Evolutionary conservation across 2,113 vertebrate species (phyloP).

Genomic region (Melanostigma gelatinosum): DNA sequence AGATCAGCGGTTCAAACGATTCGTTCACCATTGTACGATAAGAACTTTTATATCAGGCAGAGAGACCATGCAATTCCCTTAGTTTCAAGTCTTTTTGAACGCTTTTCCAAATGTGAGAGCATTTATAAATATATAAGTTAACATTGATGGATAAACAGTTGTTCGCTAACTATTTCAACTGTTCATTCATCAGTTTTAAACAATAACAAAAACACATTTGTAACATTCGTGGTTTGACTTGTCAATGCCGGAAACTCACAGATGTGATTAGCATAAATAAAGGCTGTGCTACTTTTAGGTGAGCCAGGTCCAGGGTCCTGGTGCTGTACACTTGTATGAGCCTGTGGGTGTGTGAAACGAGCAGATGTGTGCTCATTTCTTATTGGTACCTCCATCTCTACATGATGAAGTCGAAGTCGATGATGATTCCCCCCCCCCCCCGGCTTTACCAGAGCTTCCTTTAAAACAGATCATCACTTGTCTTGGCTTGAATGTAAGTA

Average conservation of each 20-base stretch:
- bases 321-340: not conserved
- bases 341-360: not conserved
- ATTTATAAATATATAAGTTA: no score
- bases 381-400: not conserved
- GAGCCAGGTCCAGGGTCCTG: not conserved
- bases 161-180: not conserved
- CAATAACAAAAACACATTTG: not conserved
- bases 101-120: not conserved
- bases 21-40: not conserved
- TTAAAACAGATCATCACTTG: slow-evolving; percentile 24
- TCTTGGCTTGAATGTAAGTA: slow-evolving; percentile 19
- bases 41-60: not conserved
- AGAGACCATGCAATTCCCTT: not conserved
- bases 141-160: not conserved
- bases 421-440: no score
- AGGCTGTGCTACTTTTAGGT: not conserved
- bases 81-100: not conserved
- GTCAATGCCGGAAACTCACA: not conserved
- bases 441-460: slow-evolving; percentile 3
- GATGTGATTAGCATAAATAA: not conserved
- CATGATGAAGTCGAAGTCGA: no score
- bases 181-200: not conserved
- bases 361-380: slow-evolving; percentile 16
- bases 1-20: not conserved
- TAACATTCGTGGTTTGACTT: not conserved